Evolutionary conservation across 2,888 invertebrate genomes (phyloP), one percentile per base, ranked within the genome.

Genomic region (Prionchulus punctatus): DNA sequence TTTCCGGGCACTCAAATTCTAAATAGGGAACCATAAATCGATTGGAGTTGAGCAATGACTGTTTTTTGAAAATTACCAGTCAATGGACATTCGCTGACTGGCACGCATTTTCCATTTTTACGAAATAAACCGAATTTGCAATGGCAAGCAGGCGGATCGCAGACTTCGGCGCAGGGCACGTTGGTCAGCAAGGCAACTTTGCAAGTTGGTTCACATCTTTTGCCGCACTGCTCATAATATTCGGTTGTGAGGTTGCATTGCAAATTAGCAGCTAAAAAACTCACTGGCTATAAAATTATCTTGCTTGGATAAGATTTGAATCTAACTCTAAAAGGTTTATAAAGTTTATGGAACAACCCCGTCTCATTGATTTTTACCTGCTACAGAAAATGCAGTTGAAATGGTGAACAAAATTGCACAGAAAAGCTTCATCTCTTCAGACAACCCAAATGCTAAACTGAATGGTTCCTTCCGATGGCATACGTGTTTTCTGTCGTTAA

Each of bases 91-190:
- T 45, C 18, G 23, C 4, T 7, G 4, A n/a, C 23, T 45, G 18
- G 12, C 18, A 45, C 23, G 45, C 45, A 45, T n/a, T 7, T 23
- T 7, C 45, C 45, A 45, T 45, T 45, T 12, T 45, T 12, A 23
- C 45, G 45, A 45, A 45, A 12, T 23, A 45, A 23, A 45, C 23
- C 23, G 4, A n/a, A n/a, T 23, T 45, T 45, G 45, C 45, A 45
- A 45, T 45, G 45, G 45, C 45, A 45, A 45, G 45, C 45, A 23
- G 45, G 45, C 23, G 18, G 45, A n/a, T 23, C 18, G 45, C 45
- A 45, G 23, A 12, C 45, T 12, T 23, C 45, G 4, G 12, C 18
- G 23, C 45, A 45, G 7, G 12, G 18, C 18, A 23, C 12, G 23
- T 45, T 23, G 45, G 12, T 7, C 23, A 7, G 4, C 18, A 45